Base-by-base conservation (phyloP, 2,113 vertebrate genomes). In the Chionodraco myersi region DNA sequence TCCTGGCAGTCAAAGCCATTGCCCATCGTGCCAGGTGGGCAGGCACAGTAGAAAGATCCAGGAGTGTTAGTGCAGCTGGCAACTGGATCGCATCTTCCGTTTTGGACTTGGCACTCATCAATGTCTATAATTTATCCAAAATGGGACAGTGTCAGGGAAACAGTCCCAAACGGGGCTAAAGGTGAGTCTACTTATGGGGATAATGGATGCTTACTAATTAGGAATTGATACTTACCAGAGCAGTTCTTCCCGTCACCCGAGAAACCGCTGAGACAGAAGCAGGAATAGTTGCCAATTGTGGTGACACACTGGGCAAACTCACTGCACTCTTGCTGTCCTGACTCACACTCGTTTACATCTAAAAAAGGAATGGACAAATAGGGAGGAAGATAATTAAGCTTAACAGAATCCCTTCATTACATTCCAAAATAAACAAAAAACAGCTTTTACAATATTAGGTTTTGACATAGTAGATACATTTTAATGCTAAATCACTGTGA, bases 51-150 rank as follows among this genome's bases (percentile, higher is more conserved):
- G 92, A 93, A 95, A 75, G 91, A 89, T 71, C 95, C 96, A 52
- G 86, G 91, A 1, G 64, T 85, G 90, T 96, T 96, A 82, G 47
- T 88, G 91, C 95, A 96, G 86, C 72, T 92, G 89, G 95, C 94
- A 65, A 67, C 75, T 26, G 87, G 92, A 80, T 96, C 94, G 86
- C 96, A 96, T 88, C 94, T 92, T 94, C 95, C 95, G 41, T 95
- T 94, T 92, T 93, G 92, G 89, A 75, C 76, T 89, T 95, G 94
- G 95, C 96, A 96, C 89, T 96, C 96, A 95, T 96, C 95, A 91
- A 95, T 84, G 95, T 96, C 96, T 96, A 96, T 92, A 96, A 96
- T 93, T 96, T 86, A 95, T 94, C 94, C 95, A 95, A 95, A 96
- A 96, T 91, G 93, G 94, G 82, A 96, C 85, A 96, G 88, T 89